Conservation (phyloP, 2,888 invertebrate species). For the Dioctria linearis region DNA sequence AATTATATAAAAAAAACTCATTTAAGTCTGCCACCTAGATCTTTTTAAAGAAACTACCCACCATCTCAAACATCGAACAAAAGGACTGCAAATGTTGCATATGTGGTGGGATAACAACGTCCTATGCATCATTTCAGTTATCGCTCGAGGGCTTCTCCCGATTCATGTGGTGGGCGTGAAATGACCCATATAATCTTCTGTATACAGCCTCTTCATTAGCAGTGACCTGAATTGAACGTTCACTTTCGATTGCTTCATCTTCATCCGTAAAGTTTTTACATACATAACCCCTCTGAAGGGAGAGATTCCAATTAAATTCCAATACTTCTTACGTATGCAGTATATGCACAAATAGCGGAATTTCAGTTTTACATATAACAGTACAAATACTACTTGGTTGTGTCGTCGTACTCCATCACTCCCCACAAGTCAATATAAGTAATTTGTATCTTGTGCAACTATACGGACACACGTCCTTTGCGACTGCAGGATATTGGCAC, state of each 20-base stretch:
- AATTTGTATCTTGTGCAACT: slow-evolving; percentile 5
- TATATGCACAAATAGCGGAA: not conserved
- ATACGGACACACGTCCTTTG: slow-evolving; percentile 21
- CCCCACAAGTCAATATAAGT: slow-evolving; percentile 26
- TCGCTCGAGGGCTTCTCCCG: slow-evolving; percentile 11
- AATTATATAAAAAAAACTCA: too few relatives aligned
- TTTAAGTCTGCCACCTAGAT: too few relatives aligned
- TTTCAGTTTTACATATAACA: slow-evolving; percentile 26
- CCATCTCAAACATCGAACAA: not conserved
- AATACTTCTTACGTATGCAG: not conserved
- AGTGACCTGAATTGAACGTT: slow-evolving; percentile 32
- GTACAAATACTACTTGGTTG: not conserved
- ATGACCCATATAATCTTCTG: slow-evolving; percentile 34
- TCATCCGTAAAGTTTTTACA: slow-evolving; percentile 1
- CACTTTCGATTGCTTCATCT: slow-evolving; percentile 30
- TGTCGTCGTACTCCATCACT: not conserved
- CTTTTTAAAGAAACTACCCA: too few relatives aligned
- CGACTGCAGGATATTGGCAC: slow-evolving; percentile 41
- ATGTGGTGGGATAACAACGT: not conserved
- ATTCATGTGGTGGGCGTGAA: slow-evolving; percentile 35
- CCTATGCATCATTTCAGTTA: not conserved
- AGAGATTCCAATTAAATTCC: not conserved
- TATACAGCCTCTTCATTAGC: slow-evolving; percentile 33
- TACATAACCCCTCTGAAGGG: not conserved
- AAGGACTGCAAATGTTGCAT: not conserved